Percentiles rank a stretch among this genome's conserved stretches.
These are phyloP conservation scores for Tipula vernalis DNA, from an alignment of 2,888 invertebrate genomes.

Conservation along the genomic window DNA sequence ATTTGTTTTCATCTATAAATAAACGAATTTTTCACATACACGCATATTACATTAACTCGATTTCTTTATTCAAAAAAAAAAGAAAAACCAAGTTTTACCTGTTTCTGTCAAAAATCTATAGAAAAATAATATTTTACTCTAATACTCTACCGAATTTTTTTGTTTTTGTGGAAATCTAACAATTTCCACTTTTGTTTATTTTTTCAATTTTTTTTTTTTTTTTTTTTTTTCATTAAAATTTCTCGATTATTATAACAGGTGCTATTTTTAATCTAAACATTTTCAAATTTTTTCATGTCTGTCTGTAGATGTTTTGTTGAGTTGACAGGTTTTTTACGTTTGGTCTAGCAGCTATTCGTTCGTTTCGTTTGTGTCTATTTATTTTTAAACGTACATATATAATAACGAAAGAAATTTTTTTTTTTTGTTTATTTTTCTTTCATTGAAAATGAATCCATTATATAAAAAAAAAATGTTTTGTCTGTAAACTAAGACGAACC, in stretches of 20 bases:
- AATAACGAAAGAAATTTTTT: background rate
- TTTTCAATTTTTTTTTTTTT: background rate
- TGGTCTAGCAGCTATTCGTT: background rate
- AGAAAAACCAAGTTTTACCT: background rate
- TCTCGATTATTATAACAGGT: conserved; percentile 4
- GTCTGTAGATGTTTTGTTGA: background rate
- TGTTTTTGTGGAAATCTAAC: background rate
- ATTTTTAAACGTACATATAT: background rate
- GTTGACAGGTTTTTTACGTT: background rate
- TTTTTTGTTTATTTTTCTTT: background rate
- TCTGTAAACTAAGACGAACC: background rate
- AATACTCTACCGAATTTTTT: background rate
- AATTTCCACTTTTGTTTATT: background rate
- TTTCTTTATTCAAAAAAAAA: background rate
- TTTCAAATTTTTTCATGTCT: background rate
- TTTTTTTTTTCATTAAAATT: background rate
- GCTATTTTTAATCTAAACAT: background rate
- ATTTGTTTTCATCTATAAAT: background rate
- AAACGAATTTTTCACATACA: background rate
- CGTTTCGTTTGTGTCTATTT: background rate
- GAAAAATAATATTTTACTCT: background rate
- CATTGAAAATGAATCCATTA: background rate
- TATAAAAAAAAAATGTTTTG: background rate
- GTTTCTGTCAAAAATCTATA: background rate
- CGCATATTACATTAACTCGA: background rate